These are phyloP conservation scores for Phengaris arion DNA, from an alignment of 2,888 invertebrate genomes.

Conservation along the genomic window DNA sequence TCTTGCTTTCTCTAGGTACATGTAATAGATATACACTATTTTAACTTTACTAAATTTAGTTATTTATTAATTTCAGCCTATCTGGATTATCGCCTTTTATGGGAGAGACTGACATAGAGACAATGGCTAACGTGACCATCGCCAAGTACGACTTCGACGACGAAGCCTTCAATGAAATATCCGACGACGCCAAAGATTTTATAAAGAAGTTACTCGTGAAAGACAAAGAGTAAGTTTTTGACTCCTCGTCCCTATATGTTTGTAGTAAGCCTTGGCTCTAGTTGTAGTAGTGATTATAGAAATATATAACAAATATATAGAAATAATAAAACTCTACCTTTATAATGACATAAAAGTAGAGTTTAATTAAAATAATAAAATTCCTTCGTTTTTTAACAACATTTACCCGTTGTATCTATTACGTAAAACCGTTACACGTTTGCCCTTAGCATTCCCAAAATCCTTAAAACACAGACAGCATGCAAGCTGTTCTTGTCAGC, in stretches of 20 bases:
- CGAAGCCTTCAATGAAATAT: constrained; percentile 96
- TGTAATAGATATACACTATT: too few relatives aligned
- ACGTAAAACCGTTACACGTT: background rate
- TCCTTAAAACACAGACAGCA: constrained; percentile 1
- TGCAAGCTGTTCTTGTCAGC: constrained; percentile 52
- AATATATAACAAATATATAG: too few relatives aligned
- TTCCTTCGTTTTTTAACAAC: background rate
- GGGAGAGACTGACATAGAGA: constrained; percentile 98
- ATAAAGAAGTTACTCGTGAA: constrained; percentile 94
- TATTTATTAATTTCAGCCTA: constrained; percentile 77
- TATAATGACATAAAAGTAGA: background rate
- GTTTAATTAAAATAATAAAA: too few relatives aligned
- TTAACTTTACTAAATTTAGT: background rate
- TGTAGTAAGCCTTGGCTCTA: background rate
- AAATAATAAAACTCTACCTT: constrained; percentile 2
- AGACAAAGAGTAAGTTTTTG: constrained; percentile 89
- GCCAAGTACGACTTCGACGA: constrained; percentile 99
- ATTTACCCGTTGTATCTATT: background rate
- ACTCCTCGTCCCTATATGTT: background rate
- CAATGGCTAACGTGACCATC: constrained; percentile 98
- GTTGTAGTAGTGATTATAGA: background rate
- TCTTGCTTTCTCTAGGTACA: too few relatives aligned
- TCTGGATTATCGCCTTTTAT: constrained; percentile 99
- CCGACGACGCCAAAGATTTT: constrained; percentile 97
- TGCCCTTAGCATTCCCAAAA: background rate